A percentile compares a stretch with the other conserved stretches of the same genome.
Conservation (phyloP, 2,888 invertebrate species). For the Smittia sp. region DNA sequence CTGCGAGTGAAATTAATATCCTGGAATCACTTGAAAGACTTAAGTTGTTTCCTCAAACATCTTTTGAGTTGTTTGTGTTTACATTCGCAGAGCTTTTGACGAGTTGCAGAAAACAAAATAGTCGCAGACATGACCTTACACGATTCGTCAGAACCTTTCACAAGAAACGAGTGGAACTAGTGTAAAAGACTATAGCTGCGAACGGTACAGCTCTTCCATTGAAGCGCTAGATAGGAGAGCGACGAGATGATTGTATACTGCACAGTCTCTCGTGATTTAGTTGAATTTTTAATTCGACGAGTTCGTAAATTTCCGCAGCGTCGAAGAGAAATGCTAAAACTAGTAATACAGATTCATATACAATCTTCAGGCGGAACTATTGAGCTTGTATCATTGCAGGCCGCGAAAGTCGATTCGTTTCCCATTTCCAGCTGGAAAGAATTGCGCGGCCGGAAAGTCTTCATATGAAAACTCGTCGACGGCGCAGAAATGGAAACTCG, state of each 20-base stretch:
- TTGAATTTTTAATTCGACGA: no score
- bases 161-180: background rate
- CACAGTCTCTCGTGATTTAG: no score
- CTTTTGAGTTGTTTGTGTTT: no score
- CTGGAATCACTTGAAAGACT: no score
- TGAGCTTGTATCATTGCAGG: background rate
- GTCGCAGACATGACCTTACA: background rate
- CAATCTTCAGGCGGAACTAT: background rate
- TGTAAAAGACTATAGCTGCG: background rate
- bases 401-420: background rate
- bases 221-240: no score
- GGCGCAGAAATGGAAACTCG: constrained; percentile 28
- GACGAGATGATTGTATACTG: no score
- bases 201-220: no score
- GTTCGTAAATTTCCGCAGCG: no score
- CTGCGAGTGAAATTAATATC: no score
- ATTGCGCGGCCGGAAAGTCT: background rate
- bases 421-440: background rate
- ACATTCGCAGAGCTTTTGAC: background rate
- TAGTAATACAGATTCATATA: no score
- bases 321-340: no score
- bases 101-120: background rate
- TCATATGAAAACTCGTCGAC: background rate
- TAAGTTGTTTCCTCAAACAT: background rate
- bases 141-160: background rate